Evolutionary conservation across 2,113 vertebrate species (phyloP), one percentile per base, ranked within the genome.

Genomic region (Pardalotus punctatus): DNA sequence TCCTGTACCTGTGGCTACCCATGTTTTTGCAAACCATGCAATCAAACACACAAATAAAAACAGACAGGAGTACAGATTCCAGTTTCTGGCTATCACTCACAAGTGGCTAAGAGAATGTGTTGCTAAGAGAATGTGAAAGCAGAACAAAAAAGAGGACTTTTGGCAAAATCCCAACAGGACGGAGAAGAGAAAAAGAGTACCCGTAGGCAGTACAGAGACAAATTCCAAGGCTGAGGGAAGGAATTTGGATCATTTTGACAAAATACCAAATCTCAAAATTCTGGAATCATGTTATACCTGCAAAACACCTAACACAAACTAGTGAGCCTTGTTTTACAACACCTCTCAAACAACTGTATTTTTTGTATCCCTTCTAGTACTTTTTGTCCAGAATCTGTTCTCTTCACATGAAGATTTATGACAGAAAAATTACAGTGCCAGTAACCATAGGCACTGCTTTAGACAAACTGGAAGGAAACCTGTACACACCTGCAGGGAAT

Each of bases 71-170:
- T 28, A 73, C 47, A 85, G 66, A 72, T 91, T 77, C 66, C 56
- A 66, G 53, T 70, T 91, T 58, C 87, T 94, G 62, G 84, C 93
- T 93, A 69, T 87, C 28, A 9, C 54, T 94, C 96, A 82, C 54
- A 80, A 80, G 74, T 2, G 3, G 66, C 42, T 61, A 88, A 54
- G 84, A 94, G 91, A 96, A 91, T 57, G 67, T 58, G 92, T 96
- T 96, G 93, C 95, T 93, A 94, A 91, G 89, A 86, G 89, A 91
- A 94, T 58, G 90, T 57, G 86, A 95, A 96, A 88, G 79, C 87
- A 80, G 94, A 87, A 96, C 74, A 87, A 89, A 94, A 93, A 93
- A 56, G 50, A 76, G 78, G 35, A 93, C 73, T 90, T 95, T 23
- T 93, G 92, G 95, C 50, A 50, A 96, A 89, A 91, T 62, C 54